Conservation (phyloP, 2,113 vertebrate genomes). For the Herpailurus yagouaroundi region DNA sequence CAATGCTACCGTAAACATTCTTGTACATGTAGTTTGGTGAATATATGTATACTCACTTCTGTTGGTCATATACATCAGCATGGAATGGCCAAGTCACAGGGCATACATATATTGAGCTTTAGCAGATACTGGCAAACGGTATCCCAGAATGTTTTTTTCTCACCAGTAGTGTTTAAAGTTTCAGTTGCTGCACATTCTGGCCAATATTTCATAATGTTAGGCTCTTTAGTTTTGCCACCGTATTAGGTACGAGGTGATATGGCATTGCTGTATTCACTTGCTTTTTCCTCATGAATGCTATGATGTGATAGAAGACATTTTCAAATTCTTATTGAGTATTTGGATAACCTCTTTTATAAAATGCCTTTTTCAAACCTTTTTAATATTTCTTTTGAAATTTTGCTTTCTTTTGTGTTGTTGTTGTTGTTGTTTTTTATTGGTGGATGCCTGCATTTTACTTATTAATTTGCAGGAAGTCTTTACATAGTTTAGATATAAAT, state of each 20-base stretch:
- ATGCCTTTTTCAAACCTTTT: background rate
- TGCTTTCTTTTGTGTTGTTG: background rate
- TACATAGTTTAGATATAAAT: background rate
- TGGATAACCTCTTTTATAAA: background rate
- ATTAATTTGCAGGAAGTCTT: background rate
- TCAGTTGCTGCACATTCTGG: background rate
- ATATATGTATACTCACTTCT: background rate
- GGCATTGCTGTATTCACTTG: background rate
- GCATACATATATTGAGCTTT: background rate
- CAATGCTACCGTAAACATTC: background rate
- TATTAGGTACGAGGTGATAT: background rate
- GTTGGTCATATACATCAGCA: background rate
- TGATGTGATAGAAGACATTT: background rate
- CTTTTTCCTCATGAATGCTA: background rate
- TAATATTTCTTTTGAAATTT: background rate
- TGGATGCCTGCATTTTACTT: background rate
- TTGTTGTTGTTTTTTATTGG: background rate
- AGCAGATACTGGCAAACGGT: background rate
- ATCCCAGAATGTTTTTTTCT: background rate
- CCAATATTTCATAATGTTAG: background rate
- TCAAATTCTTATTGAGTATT: background rate
- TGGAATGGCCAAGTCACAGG: background rate
- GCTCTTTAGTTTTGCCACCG: background rate
- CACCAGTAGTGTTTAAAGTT: background rate
- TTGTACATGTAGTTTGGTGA: background rate